These are phyloP conservation scores for Phyllotreta striolata DNA, from an alignment of 2,888 invertebrate species.

Conservation along the genomic window DNA sequence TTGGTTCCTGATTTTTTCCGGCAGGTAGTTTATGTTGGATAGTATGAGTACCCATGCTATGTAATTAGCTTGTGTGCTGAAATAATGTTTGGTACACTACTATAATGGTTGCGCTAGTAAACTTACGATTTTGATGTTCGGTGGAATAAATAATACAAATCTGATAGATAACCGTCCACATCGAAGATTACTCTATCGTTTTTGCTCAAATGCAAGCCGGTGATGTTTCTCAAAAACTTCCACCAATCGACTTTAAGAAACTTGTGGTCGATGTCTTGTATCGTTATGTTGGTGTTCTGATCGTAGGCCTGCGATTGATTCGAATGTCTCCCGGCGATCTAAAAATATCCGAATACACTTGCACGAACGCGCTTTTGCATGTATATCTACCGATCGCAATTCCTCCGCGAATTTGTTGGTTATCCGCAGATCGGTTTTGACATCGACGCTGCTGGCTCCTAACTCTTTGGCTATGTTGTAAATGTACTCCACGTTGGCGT, in stretches of 20 bases:
- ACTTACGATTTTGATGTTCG: slow-evolving; percentile 49
- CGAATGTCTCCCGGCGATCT: slow-evolving; percentile 30
- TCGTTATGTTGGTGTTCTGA: slow-evolving; percentile 30
- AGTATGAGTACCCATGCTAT: slow-evolving; percentile 50
- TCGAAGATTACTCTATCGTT: slow-evolving; percentile 45
- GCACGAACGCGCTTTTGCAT: background rate
- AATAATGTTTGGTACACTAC: slow-evolving; percentile 2
- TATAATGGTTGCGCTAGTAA: background rate
- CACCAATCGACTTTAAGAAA: slow-evolving; percentile 48
- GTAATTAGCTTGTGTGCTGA: slow-evolving; percentile 51
- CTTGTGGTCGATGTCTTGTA: slow-evolving; percentile 42
- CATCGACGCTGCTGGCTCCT: slow-evolving; percentile 40
- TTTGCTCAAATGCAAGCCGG: slow-evolving; percentile 42
- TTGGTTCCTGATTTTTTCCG: slow-evolving; percentile 41
- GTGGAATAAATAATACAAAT: slow-evolving; percentile 45
- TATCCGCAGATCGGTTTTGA: slow-evolving; percentile 43
- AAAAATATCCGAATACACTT: background rate
- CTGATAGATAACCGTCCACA: slow-evolving; percentile 43
- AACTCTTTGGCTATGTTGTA: slow-evolving; percentile 45
- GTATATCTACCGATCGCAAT: slow-evolving; percentile 41
- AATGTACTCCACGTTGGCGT: slow-evolving; percentile 44
- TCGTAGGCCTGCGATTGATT: slow-evolving; percentile 26
- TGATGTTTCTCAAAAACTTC: slow-evolving; percentile 48
- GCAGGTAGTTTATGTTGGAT: slow-evolving; percentile 45
- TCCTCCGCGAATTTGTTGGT: slow-evolving; percentile 47